Evolutionary conservation across 2,888 invertebrate species (phyloP).

Genomic region (Ischnura elegans): DNA sequence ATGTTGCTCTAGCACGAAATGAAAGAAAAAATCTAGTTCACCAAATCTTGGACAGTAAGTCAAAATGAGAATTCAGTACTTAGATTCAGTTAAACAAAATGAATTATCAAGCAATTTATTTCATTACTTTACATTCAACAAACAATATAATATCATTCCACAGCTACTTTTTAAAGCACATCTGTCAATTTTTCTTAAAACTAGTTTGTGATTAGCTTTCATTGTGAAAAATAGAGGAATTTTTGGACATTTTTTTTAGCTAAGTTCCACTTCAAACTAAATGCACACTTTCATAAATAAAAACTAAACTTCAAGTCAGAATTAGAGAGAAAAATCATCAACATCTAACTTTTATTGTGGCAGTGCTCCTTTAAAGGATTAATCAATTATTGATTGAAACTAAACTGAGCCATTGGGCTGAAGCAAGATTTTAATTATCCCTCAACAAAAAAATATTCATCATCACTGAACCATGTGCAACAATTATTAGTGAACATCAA

Average conservation of each 20-base stretch:
- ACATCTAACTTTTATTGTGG: neutral
- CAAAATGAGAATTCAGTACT: neutral
- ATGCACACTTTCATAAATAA: neutral
- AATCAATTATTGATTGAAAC: neutral
- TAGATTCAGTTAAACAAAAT: conserved; percentile 22
- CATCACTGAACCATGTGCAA: neutral
- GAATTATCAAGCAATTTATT: conserved; percentile 56
- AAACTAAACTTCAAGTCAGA: too few species aligned
- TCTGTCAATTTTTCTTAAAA: neutral
- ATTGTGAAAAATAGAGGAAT: neutral
- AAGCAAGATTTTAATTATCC: neutral
- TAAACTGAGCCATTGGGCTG: neutral
- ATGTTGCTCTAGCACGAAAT: too few species aligned
- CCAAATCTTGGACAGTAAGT: neutral
- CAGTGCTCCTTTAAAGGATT: neutral
- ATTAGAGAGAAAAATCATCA: neutral
- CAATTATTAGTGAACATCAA: neutral
- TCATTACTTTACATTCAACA: conserved; percentile 52
- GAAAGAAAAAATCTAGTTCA: too few species aligned
- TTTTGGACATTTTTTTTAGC: neutral
- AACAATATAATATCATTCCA: conserved; percentile 45
- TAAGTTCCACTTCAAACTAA: neutral
- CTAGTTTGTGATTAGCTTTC: neutral
- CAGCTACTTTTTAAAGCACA: conserved; percentile 26
- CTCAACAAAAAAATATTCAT: neutral